These are phyloP conservation scores for Sebastolobus altivelis DNA, from an alignment of 2,797 vertebrate genomes.

Conservation along the genomic window DNA sequence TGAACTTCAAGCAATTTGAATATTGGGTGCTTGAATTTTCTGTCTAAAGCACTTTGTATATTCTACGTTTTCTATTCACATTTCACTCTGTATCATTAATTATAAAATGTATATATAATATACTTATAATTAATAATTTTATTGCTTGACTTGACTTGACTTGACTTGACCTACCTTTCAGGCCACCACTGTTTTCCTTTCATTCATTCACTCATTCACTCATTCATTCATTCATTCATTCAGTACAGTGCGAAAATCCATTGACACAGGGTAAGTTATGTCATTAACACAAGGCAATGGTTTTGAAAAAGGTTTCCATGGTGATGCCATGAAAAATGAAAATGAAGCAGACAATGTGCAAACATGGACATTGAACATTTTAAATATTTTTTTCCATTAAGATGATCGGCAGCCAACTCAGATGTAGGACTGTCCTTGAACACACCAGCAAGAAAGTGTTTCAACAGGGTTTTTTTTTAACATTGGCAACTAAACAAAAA, in stretches of 20 bases:
- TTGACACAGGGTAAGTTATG: not conserved
- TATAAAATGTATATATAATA: not conserved
- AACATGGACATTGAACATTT: not conserved
- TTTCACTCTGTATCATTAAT: not conserved
- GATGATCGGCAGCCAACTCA: not conserved
- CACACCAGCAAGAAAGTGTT: not conserved
- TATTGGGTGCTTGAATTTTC: too few relatives aligned
- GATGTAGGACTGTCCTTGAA: not conserved
- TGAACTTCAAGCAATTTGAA: too few relatives aligned
- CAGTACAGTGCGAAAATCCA: constrained; percentile 2
- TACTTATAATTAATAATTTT: not conserved
- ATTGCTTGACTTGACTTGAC: not conserved
- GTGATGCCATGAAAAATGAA: not conserved
- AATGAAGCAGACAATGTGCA: not conserved
- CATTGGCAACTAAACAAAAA: not conserved
- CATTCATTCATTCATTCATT: not conserved
- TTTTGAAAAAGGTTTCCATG: not conserved
- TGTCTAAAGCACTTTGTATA: too few relatives aligned
- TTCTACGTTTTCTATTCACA: too few relatives aligned
- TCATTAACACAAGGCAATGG: not conserved
- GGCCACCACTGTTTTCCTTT: not conserved
- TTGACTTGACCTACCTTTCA: too few relatives aligned
- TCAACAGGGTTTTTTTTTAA: not conserved
- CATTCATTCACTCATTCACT: not conserved
- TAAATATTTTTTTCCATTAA: not conserved